Conservation (phyloP, 37 sponge, comb jelly and placozoan genomes). For the Spongilla lacustris region DNA sequence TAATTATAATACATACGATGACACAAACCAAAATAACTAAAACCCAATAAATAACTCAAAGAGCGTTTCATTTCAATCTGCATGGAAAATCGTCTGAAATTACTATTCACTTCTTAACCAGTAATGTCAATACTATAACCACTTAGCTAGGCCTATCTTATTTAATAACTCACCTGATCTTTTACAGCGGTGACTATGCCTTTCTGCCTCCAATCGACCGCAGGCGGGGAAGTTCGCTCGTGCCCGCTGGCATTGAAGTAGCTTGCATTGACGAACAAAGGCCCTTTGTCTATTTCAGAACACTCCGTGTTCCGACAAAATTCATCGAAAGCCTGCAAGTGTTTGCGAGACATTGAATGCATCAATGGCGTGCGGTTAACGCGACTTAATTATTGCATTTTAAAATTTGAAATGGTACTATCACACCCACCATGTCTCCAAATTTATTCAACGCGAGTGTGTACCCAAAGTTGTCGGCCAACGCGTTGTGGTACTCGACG, state of each 20-base stretch:
- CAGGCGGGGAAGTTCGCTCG: conserved; percentile 14
- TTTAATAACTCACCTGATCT: conserved; percentile 49
- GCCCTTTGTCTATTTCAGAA: background rate
- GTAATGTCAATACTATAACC: too few species aligned
- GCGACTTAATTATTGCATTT: too few species aligned
- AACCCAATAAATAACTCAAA: too few species aligned
- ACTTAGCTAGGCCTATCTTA: too few species aligned
- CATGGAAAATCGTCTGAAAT: too few species aligned
- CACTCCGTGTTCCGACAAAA: background rate
- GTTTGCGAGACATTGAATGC: background rate
- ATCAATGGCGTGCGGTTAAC: background rate
- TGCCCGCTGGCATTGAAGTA: background rate
- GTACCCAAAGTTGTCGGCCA: conserved; percentile 61
- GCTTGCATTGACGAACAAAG: background rate
- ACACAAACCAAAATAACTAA: too few species aligned
- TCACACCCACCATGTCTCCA: conserved; percentile 68
- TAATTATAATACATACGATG: too few species aligned
- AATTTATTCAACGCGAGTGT: conserved; percentile 64
- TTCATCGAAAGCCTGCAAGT: background rate
- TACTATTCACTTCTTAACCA: too few species aligned
- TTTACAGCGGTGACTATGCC: conserved; percentile 71
- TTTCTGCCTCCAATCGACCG: conserved; percentile 79
- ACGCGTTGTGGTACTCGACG: conserved; percentile 65
- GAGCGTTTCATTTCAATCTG: too few species aligned
- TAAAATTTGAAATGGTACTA: too few species aligned